Conservation (phyloP, 2,113 vertebrate genomes). For the Chionis minor region DNA sequence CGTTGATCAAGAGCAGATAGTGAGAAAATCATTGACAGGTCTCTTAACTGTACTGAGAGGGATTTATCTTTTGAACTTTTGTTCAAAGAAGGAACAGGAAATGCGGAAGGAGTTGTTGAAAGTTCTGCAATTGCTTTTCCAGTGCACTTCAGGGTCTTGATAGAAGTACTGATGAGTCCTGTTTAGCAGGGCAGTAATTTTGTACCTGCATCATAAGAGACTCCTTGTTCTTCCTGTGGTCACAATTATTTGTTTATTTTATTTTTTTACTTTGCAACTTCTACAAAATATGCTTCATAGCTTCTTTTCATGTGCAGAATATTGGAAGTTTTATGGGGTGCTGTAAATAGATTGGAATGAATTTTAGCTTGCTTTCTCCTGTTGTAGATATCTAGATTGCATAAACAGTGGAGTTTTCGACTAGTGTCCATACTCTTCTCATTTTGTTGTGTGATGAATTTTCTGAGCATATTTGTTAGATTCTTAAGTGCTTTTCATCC, state of each 20-base stretch:
- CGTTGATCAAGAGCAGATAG: neutral
- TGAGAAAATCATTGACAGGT: neutral
- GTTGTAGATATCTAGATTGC: neutral
- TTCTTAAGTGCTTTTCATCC: neutral
- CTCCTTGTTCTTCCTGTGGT: neutral
- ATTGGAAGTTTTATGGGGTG: neutral
- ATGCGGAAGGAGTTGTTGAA: neutral
- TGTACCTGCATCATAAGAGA: neutral
- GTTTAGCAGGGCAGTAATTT: neutral
- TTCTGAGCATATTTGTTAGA: neutral
- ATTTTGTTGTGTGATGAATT: neutral
- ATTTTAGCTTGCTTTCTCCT: neutral
- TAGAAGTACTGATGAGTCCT: neutral
- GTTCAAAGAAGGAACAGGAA: neutral
- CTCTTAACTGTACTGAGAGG: neutral
- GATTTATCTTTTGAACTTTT: neutral
- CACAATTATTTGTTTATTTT: neutral
- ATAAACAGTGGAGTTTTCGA: neutral
- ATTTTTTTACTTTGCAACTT: neutral
- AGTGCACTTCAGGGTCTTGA: neutral
- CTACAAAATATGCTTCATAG: neutral
- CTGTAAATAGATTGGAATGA: neutral
- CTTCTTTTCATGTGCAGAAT: neutral
- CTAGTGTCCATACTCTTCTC: neutral
- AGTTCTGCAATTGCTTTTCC: neutral